These are phyloP conservation scores for Drymonia ruficornis DNA, from an alignment of 2,888 invertebrate genomes.

Conservation along the genomic window DNA sequence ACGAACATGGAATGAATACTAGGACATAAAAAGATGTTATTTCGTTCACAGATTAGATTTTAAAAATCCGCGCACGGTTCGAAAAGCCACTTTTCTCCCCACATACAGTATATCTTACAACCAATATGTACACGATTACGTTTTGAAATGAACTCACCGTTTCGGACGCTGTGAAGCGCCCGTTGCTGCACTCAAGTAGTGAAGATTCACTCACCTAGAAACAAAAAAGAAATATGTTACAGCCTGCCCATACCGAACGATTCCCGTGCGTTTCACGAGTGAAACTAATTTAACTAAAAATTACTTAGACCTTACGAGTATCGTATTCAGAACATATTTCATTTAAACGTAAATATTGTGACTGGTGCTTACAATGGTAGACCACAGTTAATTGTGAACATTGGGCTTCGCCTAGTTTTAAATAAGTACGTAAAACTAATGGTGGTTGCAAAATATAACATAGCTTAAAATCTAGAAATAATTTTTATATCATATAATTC, in stretches of 20 bases:
- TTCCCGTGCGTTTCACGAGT: slow-evolving; percentile 19
- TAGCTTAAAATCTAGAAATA: not conserved
- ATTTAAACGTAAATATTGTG: slow-evolving; percentile 25
- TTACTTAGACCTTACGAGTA: too few relatives aligned
- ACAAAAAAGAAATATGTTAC: slow-evolving; percentile 48
- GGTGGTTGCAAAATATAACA: too few relatives aligned
- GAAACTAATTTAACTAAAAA: too few relatives aligned
- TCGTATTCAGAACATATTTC: too few relatives aligned
- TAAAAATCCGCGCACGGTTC: not conserved
- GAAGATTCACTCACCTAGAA: slow-evolving; percentile 84
- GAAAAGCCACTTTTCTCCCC: not conserved
- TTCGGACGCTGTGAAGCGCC: slow-evolving; percentile 83
- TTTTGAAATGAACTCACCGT: slow-evolving; percentile 74
- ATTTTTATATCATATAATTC: too few relatives aligned
- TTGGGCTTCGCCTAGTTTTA: too few relatives aligned
- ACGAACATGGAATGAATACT: not conserved
- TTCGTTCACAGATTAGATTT: not conserved
- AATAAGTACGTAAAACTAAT: too few relatives aligned
- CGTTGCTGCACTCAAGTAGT: slow-evolving; percentile 84
- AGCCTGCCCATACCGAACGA: slow-evolving; percentile 20
- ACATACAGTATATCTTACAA: not conserved
- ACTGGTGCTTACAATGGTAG: not conserved
- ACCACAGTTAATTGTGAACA: too few relatives aligned
- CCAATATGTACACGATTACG: slow-evolving; percentile 37
- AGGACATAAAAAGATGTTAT: not conserved